phyloP scores from a whole-genome alignment of 1,140 invertebrate genomes.

The Bombus soroeensis region DNA sequence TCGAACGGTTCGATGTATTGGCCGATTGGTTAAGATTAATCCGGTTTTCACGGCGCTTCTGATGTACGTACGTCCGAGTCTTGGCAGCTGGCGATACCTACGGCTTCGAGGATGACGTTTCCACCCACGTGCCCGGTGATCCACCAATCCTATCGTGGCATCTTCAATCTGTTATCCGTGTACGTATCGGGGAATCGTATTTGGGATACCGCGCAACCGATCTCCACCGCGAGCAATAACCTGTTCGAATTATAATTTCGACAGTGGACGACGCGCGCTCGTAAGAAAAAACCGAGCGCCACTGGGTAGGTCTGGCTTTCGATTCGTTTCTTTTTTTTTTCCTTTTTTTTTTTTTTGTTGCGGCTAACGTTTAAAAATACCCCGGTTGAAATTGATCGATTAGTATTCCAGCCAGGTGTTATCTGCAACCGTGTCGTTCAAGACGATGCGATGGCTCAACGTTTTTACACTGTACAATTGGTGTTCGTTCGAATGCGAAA shows the following conservation, averaged over 20 bases:
- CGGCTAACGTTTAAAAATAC: not conserved
- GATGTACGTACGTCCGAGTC: constrained; percentile 44
- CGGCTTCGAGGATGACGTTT: constrained; percentile 54
- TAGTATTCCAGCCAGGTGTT: not conserved
- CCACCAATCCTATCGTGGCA: constrained; percentile 44
- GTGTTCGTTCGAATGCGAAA: not conserved
- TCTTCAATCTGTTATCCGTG: constrained; percentile 40
- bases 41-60: constrained; percentile 63
- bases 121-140: constrained; percentile 62
- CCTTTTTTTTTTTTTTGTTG: not conserved
- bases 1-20: not conserved
- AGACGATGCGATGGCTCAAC: not conserved
- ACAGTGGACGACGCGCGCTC: not conserved
- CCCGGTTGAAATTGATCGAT: constrained; percentile 26
- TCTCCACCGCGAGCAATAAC: constrained; percentile 13
- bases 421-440: not conserved
- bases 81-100: constrained; percentile 43
- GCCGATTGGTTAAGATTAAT: constrained; percentile 47
- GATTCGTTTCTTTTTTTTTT: not conserved
- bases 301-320: not conserved
- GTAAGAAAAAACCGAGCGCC: not conserved
- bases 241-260: constrained; percentile 32
- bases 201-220: constrained; percentile 7
- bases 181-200: constrained; percentile 29
- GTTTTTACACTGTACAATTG: not conserved